Evolutionary conservation across 2,797 vertebrate species (phyloP), one percentile per base, ranked within the genome.

Genomic region (Gobio occitaniae): DNA sequence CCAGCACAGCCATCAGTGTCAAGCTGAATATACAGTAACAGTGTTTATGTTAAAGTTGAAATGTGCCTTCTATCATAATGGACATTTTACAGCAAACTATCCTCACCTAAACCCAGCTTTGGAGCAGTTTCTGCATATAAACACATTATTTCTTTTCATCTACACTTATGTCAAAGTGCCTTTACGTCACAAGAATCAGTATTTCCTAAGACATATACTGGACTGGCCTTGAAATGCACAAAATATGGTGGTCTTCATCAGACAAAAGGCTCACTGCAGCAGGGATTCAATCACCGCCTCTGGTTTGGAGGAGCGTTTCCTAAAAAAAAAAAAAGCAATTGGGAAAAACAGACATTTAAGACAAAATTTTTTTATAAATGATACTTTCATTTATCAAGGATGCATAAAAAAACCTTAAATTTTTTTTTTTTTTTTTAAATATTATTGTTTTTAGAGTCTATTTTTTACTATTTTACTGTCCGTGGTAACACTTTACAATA

Each of bases 301-400:
- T 81, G 97, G 96, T 91, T 97, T 98, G 88, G 96, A 94, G 48
- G 98, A 97, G 90, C 97, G 96, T 95, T 99, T 99, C 95, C 98
- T 99, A 90, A 81, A 91, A 93, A 91, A 75, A 2, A 8, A 12
- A 4, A 7, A 10, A 83, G 77, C 36, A 44, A 38, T 11, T 41
- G 25, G 41, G n/a, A 9, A 6, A 32, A 16, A 9, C 2, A 17
- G 47, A 74, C n/a, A 10, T 50, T 50, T 50, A 50, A 50, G 15
- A 32, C 2, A 32, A 32, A 32, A 32, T n/a, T n/a, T n/a, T n/a
- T n/a, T n/a, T n/a, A n/a, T 4, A 5, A 2, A 61, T n/a, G 1
- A 13, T 63, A 7, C 4, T 63, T 15, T 63, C n/a, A 29, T 63
- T 32, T 13, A 65, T 32, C 25, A 65, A 65, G 5, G 25, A 15